These are phyloP conservation scores for Camelus bactrianus DNA, from an alignment of 2,113 vertebrate species.

Conservation along the genomic window DNA sequence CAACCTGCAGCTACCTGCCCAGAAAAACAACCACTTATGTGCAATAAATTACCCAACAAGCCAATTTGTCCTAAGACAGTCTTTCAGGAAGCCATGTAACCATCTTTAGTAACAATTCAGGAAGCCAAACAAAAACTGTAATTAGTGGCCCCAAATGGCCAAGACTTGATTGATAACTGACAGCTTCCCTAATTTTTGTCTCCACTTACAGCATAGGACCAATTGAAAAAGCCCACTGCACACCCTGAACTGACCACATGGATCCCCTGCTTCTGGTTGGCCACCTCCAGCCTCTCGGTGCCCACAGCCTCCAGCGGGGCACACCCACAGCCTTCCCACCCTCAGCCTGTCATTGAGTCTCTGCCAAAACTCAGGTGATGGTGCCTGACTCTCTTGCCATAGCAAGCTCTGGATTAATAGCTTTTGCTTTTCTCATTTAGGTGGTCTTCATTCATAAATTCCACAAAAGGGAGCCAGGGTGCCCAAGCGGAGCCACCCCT, in stretches of 20 bases:
- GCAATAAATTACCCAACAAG: not conserved
- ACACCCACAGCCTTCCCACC: not conserved
- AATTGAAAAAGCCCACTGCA: not conserved
- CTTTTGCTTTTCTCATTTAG: not conserved
- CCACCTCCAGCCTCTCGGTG: rapidly evolving
- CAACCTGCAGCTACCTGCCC: not conserved
- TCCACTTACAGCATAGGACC: not conserved
- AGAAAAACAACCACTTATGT: not conserved
- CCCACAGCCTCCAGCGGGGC: not conserved
- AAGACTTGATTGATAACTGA: not conserved
- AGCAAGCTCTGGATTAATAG: not conserved
- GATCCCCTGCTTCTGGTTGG: not conserved
- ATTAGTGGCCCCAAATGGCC: not conserved
- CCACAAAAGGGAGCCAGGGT: not conserved
- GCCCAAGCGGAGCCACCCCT: not conserved
- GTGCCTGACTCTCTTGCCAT: not conserved
- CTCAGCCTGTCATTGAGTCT: not conserved
- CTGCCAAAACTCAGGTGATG: not conserved
- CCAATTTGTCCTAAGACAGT: not conserved
- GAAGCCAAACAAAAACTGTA: not conserved
- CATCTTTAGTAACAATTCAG: not conserved
- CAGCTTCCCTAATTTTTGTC: not conserved
- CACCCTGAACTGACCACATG: not conserved
- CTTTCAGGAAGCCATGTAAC: not conserved
- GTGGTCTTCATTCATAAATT: not conserved